Conservation (phyloP, 2,888 invertebrate genomes). For the Bombyx huttoni region DNA sequence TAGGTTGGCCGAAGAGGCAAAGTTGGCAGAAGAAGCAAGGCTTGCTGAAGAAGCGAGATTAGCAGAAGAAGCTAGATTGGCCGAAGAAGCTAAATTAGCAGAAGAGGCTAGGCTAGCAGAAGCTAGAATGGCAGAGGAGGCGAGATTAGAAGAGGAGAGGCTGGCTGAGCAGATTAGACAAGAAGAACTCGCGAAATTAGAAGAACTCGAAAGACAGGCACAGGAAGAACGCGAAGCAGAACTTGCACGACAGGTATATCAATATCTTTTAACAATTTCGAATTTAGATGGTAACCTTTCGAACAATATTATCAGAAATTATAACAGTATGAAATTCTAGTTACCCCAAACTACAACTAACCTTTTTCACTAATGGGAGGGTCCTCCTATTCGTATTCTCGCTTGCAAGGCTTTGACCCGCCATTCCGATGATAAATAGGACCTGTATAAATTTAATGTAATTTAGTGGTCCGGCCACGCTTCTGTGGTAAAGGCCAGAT, state of each 20-base stretch:
- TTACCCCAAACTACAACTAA: too few relatives aligned
- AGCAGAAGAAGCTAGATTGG: slow-evolving; percentile 58
- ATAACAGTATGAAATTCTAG: too few relatives aligned
- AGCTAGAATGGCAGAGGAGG: slow-evolving; percentile 51
- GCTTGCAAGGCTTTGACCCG: too few relatives aligned
- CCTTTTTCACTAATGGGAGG: too few relatives aligned
- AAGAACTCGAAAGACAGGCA: slow-evolving; percentile 74
- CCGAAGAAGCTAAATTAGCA: slow-evolving; percentile 46
- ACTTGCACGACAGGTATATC: slow-evolving; percentile 74
- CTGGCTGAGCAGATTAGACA: slow-evolving; percentile 67
- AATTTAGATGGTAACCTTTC: neutral
- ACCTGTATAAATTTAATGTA: too few relatives aligned
- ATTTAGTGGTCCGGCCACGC: too few relatives aligned
- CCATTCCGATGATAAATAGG: too few relatives aligned
- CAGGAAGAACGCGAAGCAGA: slow-evolving; percentile 77
- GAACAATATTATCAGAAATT: neutral
- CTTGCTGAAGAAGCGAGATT: slow-evolving; percentile 52
- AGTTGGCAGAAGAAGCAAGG: slow-evolving; percentile 56
- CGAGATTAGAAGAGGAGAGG: slow-evolving; percentile 46
- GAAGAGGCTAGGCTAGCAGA: slow-evolving; percentile 40
- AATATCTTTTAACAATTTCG: neutral
- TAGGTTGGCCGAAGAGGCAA: slow-evolving; percentile 44
- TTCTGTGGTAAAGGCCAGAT: too few relatives aligned
- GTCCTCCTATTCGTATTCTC: too few relatives aligned
- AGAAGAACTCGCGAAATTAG: slow-evolving; percentile 68